Conservation (phyloP, 2,888 invertebrate genomes). For the Boloria euphrosyne region DNA sequence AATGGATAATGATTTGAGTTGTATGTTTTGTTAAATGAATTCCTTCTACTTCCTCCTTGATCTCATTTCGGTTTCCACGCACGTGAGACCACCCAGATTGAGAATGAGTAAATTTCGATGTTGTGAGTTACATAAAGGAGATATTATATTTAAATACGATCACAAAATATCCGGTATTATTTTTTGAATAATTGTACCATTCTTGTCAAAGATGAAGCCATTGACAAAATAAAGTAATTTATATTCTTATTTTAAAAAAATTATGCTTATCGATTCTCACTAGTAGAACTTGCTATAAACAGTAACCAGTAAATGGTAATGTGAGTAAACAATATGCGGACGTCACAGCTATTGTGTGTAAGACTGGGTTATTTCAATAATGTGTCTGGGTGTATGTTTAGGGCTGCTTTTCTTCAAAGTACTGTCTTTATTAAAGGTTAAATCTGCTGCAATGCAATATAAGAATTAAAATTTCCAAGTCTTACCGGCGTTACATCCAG, state of each 20-base stretch:
- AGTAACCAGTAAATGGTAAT: conserved; percentile 29
- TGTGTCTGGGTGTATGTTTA: conserved; percentile 13
- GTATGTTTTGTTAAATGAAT: too few relatives aligned
- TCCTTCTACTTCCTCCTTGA: not conserved
- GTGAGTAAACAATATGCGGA: conserved; percentile 34
- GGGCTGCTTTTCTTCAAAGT: conserved; percentile 20
- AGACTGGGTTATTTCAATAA: conserved; percentile 25
- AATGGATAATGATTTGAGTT: too few relatives aligned
- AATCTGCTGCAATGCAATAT: not conserved
- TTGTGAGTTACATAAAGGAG: not conserved
- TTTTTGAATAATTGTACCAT: not conserved
- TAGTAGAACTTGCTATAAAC: conserved; percentile 9
- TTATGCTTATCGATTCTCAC: conserved; percentile 19
- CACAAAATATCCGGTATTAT: not conserved
- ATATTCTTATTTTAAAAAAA: not conserved
- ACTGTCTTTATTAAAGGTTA: not conserved
- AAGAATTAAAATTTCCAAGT: not conserved
- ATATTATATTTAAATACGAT: not conserved
- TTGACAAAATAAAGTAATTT: not conserved
- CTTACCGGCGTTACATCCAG: not conserved
- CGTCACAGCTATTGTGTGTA: conserved; percentile 34
- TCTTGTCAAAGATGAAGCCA: not conserved
- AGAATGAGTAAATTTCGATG: conserved; percentile 5
- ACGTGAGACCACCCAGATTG: conserved; percentile 29
- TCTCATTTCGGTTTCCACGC: conserved; percentile 23